Percentiles rank a stretch among this genome's conserved stretches.
Evolutionary conservation across 2,797 vertebrate species (phyloP).

Genomic region (Prionace glauca): DNA sequence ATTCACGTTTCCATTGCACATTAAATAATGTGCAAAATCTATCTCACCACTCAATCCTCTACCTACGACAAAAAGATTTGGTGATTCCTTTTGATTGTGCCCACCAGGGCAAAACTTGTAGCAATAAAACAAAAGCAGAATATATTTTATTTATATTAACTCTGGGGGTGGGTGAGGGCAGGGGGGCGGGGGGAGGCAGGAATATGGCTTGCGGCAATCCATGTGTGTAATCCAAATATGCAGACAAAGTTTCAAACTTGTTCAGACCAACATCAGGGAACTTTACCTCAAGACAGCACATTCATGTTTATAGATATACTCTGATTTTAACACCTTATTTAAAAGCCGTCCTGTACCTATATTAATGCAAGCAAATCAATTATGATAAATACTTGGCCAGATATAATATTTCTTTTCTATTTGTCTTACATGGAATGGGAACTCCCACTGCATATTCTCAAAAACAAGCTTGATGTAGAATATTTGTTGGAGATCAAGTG

Average conservation of each 20-base stretch:
- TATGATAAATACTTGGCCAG: background rate
- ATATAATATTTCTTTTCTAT: background rate
- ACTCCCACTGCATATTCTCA: background rate
- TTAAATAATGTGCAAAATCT: background rate
- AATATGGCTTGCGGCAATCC: background rate
- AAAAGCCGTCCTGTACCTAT: background rate
- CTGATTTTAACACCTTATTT: background rate
- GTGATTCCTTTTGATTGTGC: background rate
- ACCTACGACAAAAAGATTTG: background rate
- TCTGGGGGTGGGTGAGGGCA: background rate
- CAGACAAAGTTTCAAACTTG: conserved; percentile 5
- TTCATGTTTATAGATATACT: background rate
- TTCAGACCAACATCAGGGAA: background rate
- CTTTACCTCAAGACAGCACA: too few relatives aligned
- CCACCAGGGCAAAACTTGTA: background rate
- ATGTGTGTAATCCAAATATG: background rate
- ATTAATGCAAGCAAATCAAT: background rate
- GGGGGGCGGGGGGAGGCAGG: too few relatives aligned
- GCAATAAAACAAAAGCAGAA: background rate
- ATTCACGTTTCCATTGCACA: background rate
- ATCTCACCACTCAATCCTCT: background rate
- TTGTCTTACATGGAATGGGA: background rate
- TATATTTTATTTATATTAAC: background rate
- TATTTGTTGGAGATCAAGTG: background rate
- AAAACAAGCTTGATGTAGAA: background rate